Evolutionary conservation across 2,888 invertebrate genomes (phyloP), one percentile per base, ranked within the genome.

Genomic region (Stegana nigrithorax): DNA sequence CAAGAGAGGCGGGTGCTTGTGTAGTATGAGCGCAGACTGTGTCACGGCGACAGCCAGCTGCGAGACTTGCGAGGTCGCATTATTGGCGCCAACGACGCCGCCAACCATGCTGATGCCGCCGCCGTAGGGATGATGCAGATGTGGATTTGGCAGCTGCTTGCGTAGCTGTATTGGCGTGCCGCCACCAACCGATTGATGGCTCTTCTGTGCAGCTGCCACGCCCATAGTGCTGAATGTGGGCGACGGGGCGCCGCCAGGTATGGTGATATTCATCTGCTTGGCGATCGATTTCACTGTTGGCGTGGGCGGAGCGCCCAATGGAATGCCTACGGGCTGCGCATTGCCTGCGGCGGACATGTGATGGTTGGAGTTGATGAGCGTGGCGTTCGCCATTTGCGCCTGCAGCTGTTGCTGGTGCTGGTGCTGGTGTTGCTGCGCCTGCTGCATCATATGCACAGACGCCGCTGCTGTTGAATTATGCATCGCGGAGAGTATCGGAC

Each of bases 1-100:
- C 45, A 90, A 89, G 44, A 89, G 86, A 39, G 89, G 89, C 68
- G 88, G 88, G 68, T 88, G 88, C 66, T 79, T 88, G 86, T 75
- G 76, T 27, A 78, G 62, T 53, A 81, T 79, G 19, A 79, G 65
- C 2, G 77, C 71, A 7, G 81, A 73, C 42, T 79, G 78, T 19
- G 73, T 72, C 7, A 70, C 83, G 72, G 85, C 66, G 71, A 83
- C 71, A 72, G 86, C 82, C 65, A 87, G 73, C 67, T 82, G 84
- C 25, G 71, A 67, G 69, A 84, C 74, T 67, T 85, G 77, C 58
- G 66, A 55, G n/a, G n/a, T n/a, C n/a, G n/a, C n/a, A n/a, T n/a
- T n/a, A 70, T 62, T 57, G 73, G 67, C 29, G 72, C 17, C 21
- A 10, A 58, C 65, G n/a, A 60, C 60, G 4, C 58, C 62, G 19